phyloP scores from a whole-genome alignment of 1,140 invertebrate genomes.

The Trialeurodes vaporariorum region DNA sequence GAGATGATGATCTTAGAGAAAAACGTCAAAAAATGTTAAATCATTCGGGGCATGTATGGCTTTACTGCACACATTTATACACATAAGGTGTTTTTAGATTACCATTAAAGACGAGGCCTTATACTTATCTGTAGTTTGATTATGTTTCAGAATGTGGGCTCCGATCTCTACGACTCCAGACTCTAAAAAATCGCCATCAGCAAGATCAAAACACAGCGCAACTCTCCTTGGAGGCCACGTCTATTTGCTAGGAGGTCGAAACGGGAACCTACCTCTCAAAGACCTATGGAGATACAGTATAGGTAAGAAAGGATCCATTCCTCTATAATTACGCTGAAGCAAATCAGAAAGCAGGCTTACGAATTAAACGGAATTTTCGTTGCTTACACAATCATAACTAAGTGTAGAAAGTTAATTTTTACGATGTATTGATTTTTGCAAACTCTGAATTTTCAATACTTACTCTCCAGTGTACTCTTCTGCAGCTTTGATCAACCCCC shows the following conservation, averaged over 20 bases:
- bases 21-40: no score
- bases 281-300: constrained; percentile 77
- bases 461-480: not conserved
- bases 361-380: not conserved
- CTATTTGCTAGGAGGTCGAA: constrained; percentile 69
- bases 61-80: no score
- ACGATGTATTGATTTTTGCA: not conserved
- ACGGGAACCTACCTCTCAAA: constrained; percentile 65
- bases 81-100: no score
- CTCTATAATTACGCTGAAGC: not conserved
- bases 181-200: constrained; percentile 20
- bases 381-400: not conserved
- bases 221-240: constrained; percentile 58
- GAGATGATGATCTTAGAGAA: no score
- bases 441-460: not conserved
- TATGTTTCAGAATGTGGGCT: not conserved
- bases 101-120: no score
- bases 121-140: no score
- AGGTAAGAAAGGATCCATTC: constrained; percentile 41
- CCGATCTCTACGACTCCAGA: not conserved
- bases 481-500: not conserved
- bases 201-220: constrained; percentile 59
- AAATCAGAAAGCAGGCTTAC: not conserved
- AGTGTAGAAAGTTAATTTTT: not conserved
- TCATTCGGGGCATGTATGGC: no score